These are phyloP conservation scores for Allolobophora icterica DNA, from an alignment of 2,888 invertebrate species.

Conservation along the genomic window DNA sequence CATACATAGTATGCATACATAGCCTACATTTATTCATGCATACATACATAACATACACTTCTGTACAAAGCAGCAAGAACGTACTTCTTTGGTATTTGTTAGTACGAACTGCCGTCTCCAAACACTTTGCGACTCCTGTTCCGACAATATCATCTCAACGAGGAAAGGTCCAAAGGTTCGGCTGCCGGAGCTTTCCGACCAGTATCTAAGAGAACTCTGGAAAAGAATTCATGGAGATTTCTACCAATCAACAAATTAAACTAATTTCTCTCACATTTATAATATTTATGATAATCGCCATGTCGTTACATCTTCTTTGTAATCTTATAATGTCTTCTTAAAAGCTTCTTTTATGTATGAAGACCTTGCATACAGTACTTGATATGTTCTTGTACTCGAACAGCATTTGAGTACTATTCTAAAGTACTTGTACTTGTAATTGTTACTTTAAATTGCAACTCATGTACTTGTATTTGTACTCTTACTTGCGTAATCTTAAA, in stretches of 20 bases:
- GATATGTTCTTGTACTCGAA: neutral
- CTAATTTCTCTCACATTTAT: neutral
- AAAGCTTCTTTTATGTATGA: neutral
- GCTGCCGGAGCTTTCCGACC: constrained; percentile 8
- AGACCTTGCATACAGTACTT: neutral
- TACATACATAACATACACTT: neutral
- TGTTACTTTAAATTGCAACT: neutral
- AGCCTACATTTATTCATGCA: too few relatives aligned
- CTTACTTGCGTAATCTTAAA: neutral
- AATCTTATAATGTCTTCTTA: neutral
- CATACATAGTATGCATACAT: too few relatives aligned
- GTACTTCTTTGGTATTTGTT: neutral
- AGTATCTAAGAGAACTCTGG: neutral
- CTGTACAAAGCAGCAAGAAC: neutral
- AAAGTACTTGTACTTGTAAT: neutral
- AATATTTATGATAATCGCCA: neutral
- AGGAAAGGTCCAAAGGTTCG: constrained; percentile 15
- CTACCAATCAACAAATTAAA: neutral
- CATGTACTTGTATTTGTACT: neutral
- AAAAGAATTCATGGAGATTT: neutral
- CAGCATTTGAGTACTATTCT: neutral
- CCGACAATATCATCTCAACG: constrained; percentile 13
- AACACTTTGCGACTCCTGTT: constrained; percentile 2
- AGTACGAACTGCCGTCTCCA: constrained; percentile 1
- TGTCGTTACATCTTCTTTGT: neutral